Evolutionary conservation across 1,140 invertebrate species (phyloP).

Genomic region (Mya arenaria): DNA sequence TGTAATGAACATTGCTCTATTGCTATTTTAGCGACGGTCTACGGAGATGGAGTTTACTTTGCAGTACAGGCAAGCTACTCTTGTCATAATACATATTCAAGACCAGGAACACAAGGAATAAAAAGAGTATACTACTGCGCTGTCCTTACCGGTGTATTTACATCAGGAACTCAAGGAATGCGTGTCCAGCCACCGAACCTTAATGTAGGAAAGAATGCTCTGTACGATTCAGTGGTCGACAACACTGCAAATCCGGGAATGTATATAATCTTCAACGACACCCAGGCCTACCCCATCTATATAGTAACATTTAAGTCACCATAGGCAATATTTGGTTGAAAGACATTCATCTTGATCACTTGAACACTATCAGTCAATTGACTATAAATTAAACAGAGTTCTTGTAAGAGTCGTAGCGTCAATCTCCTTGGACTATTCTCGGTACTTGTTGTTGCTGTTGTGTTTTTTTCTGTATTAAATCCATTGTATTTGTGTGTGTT

Average conservation of each 20-base stretch:
- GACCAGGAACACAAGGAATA: constrained; percentile 28
- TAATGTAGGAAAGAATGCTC: background rate
- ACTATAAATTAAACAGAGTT: too few relatives aligned
- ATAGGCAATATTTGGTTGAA: too few relatives aligned
- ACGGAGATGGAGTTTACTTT: constrained; percentile 64
- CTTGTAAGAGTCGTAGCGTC: too few relatives aligned
- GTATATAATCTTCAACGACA: constrained; percentile 65
- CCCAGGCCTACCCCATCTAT: constrained; percentile 67
- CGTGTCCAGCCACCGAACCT: constrained; percentile 50
- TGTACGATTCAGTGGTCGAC: constrained; percentile 64
- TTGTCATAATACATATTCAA: constrained; percentile 52
- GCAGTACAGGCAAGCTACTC: constrained; percentile 46
- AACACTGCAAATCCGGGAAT: constrained; percentile 51
- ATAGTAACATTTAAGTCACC: too few relatives aligned
- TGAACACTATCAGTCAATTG: too few relatives aligned
- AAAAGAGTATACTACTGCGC: constrained; percentile 58
- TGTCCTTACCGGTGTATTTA: constrained; percentile 61
- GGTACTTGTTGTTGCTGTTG: too few relatives aligned
- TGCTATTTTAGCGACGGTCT: constrained; percentile 35
- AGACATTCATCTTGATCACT: too few relatives aligned
- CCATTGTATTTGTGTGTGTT: too few relatives aligned
- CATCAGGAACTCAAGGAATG: constrained; percentile 24
- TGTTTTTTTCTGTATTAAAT: too few relatives aligned
- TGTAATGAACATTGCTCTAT: too few relatives aligned
- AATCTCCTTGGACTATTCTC: too few relatives aligned